phyloP scores from a whole-genome alignment of 1,140 invertebrate species.

The Drosophila nannoptera region DNA sequence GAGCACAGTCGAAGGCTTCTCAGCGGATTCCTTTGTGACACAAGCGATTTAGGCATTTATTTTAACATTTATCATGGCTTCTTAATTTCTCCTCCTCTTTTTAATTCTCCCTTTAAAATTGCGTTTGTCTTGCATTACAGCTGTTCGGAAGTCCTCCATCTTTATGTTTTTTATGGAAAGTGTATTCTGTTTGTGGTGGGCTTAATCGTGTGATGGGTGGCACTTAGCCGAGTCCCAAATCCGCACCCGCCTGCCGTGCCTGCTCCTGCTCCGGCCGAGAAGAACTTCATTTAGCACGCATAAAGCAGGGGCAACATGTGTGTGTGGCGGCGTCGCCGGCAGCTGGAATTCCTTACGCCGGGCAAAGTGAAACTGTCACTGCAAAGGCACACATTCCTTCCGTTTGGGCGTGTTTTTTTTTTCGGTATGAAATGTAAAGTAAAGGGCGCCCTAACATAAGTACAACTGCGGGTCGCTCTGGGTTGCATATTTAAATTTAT shows the following conservation, averaged over 20 bases:
- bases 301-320: conserved; percentile 69
- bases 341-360: conserved; percentile 65
- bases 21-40: too few species aligned
- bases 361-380: conserved; percentile 74
- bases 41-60: too few species aligned
- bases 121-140: too few species aligned
- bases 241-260: not conserved
- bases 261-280: conserved; percentile 5
- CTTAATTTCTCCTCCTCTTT: too few species aligned
- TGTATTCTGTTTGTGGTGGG: not conserved
- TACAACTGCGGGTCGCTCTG: conserved; percentile 24
- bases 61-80: too few species aligned
- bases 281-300: conserved; percentile 71
- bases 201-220: not conserved
- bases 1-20: too few species aligned
- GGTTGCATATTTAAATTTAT: conserved; percentile 78
- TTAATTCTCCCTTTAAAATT: too few species aligned
- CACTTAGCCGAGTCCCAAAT: conserved; percentile 2
- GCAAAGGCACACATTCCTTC: conserved; percentile 42
- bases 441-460: conserved; percentile 4
- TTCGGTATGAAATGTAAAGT: conserved; percentile 60
- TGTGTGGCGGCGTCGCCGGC: conserved; percentile 46
- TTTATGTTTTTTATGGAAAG: not conserved
- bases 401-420: conserved; percentile 3
- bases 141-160: too few species aligned